A percentile compares a stretch with the other conserved stretches of the same genome.
Conservation (phyloP, 1,140 invertebrate species). For the Pseudomyrmex gracilis region DNA sequence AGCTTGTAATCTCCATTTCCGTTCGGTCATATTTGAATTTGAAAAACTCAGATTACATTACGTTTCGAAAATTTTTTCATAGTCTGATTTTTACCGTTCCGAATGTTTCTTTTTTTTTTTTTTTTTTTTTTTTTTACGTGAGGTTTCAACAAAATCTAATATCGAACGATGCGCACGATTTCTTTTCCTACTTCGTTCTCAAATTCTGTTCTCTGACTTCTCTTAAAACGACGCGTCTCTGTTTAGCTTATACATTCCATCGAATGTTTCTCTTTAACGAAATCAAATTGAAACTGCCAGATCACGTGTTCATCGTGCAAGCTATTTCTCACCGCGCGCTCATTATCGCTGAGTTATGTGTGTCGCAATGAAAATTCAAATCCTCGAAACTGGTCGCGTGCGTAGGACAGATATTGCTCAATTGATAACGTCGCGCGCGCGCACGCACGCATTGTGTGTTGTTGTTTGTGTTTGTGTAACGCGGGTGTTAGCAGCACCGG, state of each 20-base stretch:
- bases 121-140: too few species aligned
- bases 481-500: not conserved
- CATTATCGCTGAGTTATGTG: conserved; percentile 31
- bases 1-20: conserved; percentile 9
- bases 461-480: not conserved
- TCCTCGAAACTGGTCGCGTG: conserved; percentile 19
- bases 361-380: conserved; percentile 37
- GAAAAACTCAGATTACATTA: not conserved
- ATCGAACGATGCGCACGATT: not conserved
- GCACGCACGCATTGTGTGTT: not conserved
- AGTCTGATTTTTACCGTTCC: too few species aligned
- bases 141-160: too few species aligned
- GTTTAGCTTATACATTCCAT: not conserved
- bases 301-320: not conserved
- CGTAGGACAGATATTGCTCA: conserved; percentile 26
- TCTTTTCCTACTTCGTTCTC: not conserved
- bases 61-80: not conserved
- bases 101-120: too few species aligned
- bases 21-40: conserved; percentile 20
- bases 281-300: not conserved
- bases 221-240: not conserved
- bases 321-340: not conserved
- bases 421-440: not conserved
- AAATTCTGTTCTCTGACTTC: too few species aligned
- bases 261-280: not conserved